Evolutionary conservation across 1,140 invertebrate genomes (phyloP).

Genomic region (Drosophila ironensis): DNA sequence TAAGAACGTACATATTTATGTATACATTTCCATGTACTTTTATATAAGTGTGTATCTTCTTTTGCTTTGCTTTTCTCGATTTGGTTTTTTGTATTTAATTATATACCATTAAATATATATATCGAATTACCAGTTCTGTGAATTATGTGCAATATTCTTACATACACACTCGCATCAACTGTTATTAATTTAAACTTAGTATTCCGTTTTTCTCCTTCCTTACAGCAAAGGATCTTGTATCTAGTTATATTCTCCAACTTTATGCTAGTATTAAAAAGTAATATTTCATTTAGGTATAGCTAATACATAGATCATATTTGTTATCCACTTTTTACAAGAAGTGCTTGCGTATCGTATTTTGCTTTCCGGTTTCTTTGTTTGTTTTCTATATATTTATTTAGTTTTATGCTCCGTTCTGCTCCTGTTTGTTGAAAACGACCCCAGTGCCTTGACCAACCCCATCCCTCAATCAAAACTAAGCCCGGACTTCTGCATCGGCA

Average conservation of each 20-base stretch:
- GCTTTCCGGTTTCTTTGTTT: slow-evolving; percentile 27
- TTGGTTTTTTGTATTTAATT: slow-evolving; percentile 29
- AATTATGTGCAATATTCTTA: slow-evolving; percentile 60
- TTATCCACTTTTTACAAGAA: slow-evolving; percentile 70
- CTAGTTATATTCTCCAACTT: slow-evolving; percentile 52
- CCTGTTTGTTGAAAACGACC: slow-evolving; percentile 10
- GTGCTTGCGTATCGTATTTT: slow-evolving; percentile 47
- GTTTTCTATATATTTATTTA: slow-evolving; percentile 12
- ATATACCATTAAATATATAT: slow-evolving; percentile 30
- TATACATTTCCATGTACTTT: slow-evolving; percentile 37
- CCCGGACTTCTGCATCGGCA: not conserved
- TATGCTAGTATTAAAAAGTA: slow-evolving; percentile 73
- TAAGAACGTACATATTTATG: slow-evolving; percentile 43
- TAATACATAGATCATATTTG: slow-evolving; percentile 67
- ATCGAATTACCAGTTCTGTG: slow-evolving; percentile 73
- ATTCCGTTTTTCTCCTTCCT: slow-evolving; percentile 26
- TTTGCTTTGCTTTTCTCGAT: slow-evolving; percentile 24
- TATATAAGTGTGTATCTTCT: slow-evolving; percentile 42
- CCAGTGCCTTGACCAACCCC: slow-evolving; percentile 31
- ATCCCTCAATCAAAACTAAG: slow-evolving; percentile 1
- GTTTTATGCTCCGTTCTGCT: too few relatives aligned
- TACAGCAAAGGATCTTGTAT: slow-evolving; percentile 33
- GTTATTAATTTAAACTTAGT: slow-evolving; percentile 29
- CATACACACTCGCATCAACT: slow-evolving; percentile 43
- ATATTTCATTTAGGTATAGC: slow-evolving; percentile 71